Percentiles rank a stretch among this genome's conserved stretches.
These are phyloP conservation scores for Yoshiicerus persimilis DNA, from an alignment of 1,140 invertebrate genomes.

Conservation along the genomic window DNA sequence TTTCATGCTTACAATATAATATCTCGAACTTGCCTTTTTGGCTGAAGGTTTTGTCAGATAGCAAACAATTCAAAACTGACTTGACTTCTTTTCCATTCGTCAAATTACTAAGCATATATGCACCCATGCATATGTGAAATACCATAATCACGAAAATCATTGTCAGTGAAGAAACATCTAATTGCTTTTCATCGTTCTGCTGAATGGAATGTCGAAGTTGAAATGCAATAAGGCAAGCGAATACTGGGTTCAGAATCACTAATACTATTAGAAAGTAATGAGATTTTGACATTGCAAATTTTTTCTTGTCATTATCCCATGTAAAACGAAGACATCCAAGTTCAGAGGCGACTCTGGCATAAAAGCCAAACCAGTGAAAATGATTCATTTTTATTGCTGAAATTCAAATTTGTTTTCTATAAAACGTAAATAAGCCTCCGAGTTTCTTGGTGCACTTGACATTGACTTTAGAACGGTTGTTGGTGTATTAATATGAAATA, in stretches of 20 bases:
- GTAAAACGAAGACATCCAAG: background rate
- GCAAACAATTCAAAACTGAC: background rate
- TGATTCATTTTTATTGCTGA: background rate
- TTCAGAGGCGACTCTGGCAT: background rate
- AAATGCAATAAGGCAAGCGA: background rate
- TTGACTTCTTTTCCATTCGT: background rate
- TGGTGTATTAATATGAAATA: too few relatives aligned
- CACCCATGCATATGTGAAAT: background rate
- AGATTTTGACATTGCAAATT: background rate
- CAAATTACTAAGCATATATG: background rate
- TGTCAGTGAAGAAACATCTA: background rate
- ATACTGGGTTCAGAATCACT: background rate
- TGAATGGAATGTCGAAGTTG: background rate
- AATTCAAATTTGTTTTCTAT: too few relatives aligned
- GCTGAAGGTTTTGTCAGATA: background rate
- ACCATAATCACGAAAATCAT: background rate
- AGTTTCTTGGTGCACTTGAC: too few relatives aligned
- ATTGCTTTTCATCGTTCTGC: background rate
- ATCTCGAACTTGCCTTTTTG: too few relatives aligned
- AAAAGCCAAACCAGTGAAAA: background rate
- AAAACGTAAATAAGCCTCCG: too few relatives aligned
- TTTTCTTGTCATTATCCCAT: background rate
- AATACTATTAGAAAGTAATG: background rate
- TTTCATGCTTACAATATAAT: background rate
- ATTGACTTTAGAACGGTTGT: too few relatives aligned